phyloP scores from a whole-genome alignment of 2,888 invertebrate species.

The Carcina quercana region DNA sequence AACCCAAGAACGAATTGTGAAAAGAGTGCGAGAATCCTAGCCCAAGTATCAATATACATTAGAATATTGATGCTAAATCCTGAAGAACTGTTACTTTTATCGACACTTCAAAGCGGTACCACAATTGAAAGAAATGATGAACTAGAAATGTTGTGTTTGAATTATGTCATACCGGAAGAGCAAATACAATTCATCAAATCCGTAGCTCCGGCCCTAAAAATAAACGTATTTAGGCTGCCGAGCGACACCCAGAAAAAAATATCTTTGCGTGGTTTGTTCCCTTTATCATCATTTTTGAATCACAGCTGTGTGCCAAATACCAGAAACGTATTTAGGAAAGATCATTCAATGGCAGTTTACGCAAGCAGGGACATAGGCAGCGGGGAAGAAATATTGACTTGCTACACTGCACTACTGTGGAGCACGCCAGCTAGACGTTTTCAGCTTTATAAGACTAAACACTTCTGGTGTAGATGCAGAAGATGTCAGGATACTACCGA shows the following conservation, averaged over 20 bases:
- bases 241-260: conserved; percentile 34
- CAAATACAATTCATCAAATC: conserved; percentile 69
- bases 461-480: conserved; percentile 77
- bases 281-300: conserved; percentile 78
- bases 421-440: conserved; percentile 76
- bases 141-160: conserved; percentile 59
- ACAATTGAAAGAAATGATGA: conserved; percentile 29
- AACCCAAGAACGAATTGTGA: conserved; percentile 30
- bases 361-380: conserved; percentile 72
- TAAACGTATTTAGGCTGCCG: conserved; percentile 78
- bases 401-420: conserved; percentile 80
- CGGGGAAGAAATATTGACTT: conserved; percentile 77
- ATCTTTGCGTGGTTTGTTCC: conserved; percentile 76
- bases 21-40: conserved; percentile 23
- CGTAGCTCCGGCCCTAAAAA: conserved; percentile 73
- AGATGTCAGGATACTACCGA: conserved; percentile 79
- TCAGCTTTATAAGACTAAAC: conserved; percentile 77
- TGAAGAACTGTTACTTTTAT: neutral
- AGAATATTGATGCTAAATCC: conserved; percentile 33
- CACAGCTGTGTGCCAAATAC: conserved; percentile 82
- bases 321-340: conserved; percentile 71
- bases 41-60: conserved; percentile 35
- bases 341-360: conserved; percentile 72
- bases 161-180: conserved; percentile 52
- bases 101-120: neutral